Evolutionary conservation across 2,888 invertebrate genomes (phyloP).

Genomic region (Drosophila greeni): DNA sequence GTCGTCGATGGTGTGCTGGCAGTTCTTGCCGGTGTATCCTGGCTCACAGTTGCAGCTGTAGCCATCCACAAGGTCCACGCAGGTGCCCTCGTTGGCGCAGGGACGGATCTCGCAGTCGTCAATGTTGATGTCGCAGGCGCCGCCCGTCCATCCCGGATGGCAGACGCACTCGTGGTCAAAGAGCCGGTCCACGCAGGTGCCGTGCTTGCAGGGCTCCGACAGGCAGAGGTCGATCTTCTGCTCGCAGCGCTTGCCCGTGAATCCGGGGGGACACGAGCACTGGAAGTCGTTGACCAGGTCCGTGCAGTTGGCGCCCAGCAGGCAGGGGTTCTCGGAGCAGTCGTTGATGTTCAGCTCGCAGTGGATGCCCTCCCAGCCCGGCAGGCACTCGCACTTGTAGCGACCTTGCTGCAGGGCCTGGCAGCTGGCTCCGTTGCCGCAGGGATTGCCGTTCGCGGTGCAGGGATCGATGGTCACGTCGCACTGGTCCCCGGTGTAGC

Average conservation of each 20-base stretch:
- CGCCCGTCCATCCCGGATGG: constrained; percentile 93
- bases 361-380: constrained; percentile 98
- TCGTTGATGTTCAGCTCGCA: constrained; percentile 97
- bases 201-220: constrained; percentile 94
- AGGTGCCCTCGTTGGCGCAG: constrained; percentile 95
- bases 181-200: constrained; percentile 93
- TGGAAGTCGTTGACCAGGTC: constrained; percentile 96
- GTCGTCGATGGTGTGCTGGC: constrained; percentile 95
- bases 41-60: constrained; percentile 93
- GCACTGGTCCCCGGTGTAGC: constrained; percentile 95
- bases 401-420: constrained; percentile 93
- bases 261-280: constrained; percentile 95
- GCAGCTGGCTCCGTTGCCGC: constrained; percentile 93
- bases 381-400: constrained; percentile 95
- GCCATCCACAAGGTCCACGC: constrained; percentile 91
- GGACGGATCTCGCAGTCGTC: constrained; percentile 94
- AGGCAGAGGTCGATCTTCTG: constrained; percentile 95
- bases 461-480: constrained; percentile 95
- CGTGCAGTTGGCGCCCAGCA: constrained; percentile 93
- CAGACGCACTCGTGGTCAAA: constrained; percentile 93
- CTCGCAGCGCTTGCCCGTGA: constrained; percentile 96
- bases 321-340: constrained; percentile 94
- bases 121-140: constrained; percentile 92
- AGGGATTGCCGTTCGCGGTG: constrained; percentile 92
- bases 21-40: constrained; percentile 95